These are phyloP conservation scores for Dasysyrphus tricinctus DNA, from an alignment of 2,888 invertebrate species.

Conservation along the genomic window DNA sequence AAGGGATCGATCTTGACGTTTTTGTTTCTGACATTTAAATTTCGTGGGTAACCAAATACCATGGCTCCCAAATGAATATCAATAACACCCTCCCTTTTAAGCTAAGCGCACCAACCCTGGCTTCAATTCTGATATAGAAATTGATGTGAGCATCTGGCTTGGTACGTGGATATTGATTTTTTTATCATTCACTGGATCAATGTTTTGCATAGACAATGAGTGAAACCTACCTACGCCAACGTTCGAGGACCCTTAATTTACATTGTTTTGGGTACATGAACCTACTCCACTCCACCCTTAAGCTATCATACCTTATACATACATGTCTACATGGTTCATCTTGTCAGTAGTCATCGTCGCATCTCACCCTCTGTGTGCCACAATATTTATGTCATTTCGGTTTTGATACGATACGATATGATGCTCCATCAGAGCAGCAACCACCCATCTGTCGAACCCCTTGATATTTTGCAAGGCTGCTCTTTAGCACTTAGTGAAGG, in stretches of 20 bases:
- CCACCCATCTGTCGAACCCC: neutral
- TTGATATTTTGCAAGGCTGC: conserved; percentile 31
- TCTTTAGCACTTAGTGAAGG: conserved; percentile 60
- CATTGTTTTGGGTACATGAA: conserved; percentile 68
- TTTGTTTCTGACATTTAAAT: conserved; percentile 65
- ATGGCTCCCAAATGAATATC: conserved; percentile 50
- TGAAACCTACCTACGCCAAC: conserved; percentile 14
- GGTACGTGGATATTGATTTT: conserved; percentile 59
- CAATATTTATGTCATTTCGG: conserved; percentile 69
- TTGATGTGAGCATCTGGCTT: conserved; percentile 58
- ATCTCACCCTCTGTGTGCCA: conserved; percentile 31
- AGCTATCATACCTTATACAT: conserved; percentile 17
- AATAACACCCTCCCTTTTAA: conserved; percentile 19
- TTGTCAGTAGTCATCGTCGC: conserved; percentile 54
- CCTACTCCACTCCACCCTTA: neutral
- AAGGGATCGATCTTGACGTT: conserved; percentile 28
- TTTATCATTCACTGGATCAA: conserved; percentile 21
- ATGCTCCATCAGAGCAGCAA: conserved; percentile 17
- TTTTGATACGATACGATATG: conserved; percentile 46
- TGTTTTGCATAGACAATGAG: conserved; percentile 64
- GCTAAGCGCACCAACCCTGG: neutral
- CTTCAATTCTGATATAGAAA: neutral
- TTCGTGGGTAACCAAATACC: conserved; percentile 58
- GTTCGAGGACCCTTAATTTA: conserved; percentile 66
- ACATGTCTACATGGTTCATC: conserved; percentile 56